Conservation (phyloP, 2,797 vertebrate genomes). For the Phrynocephalus forsythii region DNA sequence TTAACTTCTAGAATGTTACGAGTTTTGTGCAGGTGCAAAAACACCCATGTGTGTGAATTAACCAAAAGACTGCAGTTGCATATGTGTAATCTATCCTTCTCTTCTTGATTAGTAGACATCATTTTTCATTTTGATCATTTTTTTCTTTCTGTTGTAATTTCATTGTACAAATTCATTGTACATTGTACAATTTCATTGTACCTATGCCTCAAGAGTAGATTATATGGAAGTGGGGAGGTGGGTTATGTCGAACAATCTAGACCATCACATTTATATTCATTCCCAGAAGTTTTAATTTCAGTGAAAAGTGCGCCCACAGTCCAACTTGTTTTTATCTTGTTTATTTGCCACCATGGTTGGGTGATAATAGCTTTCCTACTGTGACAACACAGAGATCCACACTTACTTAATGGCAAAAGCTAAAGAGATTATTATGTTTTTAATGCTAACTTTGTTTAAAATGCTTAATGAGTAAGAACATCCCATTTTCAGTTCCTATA, state of each 20-base stretch:
- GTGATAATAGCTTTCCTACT: background rate
- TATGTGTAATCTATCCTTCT: background rate
- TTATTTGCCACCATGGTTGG: background rate
- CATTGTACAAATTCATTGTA: background rate
- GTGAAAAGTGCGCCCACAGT: background rate
- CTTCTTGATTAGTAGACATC: background rate
- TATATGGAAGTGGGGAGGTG: no score
- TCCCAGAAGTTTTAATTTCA: background rate
- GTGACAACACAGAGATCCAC: background rate
- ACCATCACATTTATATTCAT: background rate
- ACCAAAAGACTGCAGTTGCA: no score
- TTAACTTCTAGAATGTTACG: no score
- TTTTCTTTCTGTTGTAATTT: background rate
- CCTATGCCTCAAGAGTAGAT: background rate
- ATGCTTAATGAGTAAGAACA: constrained; percentile 10
- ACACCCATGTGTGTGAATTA: no score
- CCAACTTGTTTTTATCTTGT: background rate
- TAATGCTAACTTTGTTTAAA: constrained; percentile 18
- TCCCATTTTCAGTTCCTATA: constrained; percentile 68
- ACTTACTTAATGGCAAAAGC: background rate
- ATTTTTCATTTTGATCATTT: background rate
- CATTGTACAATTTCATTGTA: background rate
- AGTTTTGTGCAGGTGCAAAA: no score
- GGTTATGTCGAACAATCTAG: background rate
- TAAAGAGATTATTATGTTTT: background rate